phyloP scores from a whole-genome alignment of 1,140 invertebrate species.

The Tetraneura akinire region DNA sequence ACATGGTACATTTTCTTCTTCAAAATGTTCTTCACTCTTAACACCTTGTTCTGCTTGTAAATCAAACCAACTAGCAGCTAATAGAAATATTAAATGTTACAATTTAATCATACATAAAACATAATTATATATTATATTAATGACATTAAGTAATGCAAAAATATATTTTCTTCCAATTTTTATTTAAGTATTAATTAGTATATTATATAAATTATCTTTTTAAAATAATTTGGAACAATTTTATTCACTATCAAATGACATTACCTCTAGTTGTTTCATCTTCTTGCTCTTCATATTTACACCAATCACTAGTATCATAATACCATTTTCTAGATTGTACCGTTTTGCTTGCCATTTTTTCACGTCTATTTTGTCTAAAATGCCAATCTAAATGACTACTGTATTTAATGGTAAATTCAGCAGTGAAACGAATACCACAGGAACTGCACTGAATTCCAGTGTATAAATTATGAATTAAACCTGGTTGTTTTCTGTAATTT shows the following conservation, averaged over 20 bases:
- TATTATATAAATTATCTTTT: too few species aligned
- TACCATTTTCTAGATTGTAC: constrained; percentile 85
- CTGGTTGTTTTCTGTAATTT: constrained; percentile 58
- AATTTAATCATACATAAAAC: constrained; percentile 5
- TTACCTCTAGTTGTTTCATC: constrained; percentile 86
- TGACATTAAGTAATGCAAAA: too few species aligned
- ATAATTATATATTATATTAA: too few species aligned
- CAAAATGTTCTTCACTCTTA: constrained; percentile 58
- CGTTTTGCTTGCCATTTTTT: constrained; percentile 80
- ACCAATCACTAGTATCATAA: constrained; percentile 89
- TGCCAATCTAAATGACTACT: constrained; percentile 97
- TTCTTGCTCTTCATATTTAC: constrained; percentile 91
- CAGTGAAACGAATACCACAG: constrained; percentile 87
- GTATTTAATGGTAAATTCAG: constrained; percentile 83
- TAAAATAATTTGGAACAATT: background rate
- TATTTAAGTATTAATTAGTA: too few species aligned
- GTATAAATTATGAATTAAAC: constrained; percentile 62
- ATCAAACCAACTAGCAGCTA: constrained; percentile 88
- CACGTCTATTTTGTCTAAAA: constrained; percentile 87
- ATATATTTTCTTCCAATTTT: too few species aligned
- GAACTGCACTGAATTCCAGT: constrained; percentile 88
- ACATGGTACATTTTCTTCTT: constrained; percentile 64
- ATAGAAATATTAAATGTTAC: constrained; percentile 40
- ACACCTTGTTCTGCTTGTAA: constrained; percentile 62
- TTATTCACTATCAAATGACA: background rate